Evolutionary conservation across 2,888 invertebrate species (phyloP).

Genomic region (Caenorhabditis sp.): DNA sequence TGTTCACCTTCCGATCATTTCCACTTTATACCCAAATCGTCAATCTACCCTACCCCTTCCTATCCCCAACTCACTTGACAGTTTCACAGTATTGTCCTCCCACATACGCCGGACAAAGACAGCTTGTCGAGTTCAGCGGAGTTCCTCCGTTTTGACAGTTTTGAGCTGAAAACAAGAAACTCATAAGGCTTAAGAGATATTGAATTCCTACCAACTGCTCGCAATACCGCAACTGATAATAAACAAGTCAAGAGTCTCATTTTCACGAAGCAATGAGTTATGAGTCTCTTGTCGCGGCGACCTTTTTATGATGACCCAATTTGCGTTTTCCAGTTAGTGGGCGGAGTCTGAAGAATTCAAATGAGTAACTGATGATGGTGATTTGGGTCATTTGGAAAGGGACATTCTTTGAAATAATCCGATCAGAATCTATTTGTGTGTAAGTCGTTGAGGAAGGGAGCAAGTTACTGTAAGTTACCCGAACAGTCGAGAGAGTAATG

Average conservation of each 20-base stretch:
- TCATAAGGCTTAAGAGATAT: too few species aligned
- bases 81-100: constrained; percentile 52
- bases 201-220: background rate
- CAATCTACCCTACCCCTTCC: background rate
- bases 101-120: constrained; percentile 50
- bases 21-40: too few species aligned
- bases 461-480: too few species aligned
- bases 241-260: background rate
- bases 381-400: background rate
- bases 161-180: constrained; percentile 22
- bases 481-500: too few species aligned
- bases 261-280: too few species aligned
- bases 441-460: too few species aligned
- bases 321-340: background rate
- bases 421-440: background rate
- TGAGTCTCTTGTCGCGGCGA: background rate
- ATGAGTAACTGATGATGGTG: background rate
- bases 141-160: constrained; percentile 53
- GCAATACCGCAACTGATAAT: background rate
- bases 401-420: background rate
- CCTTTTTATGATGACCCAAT: background rate
- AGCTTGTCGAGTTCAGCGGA: constrained; percentile 33
- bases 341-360: constrained; percentile 5
- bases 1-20: too few species aligned
- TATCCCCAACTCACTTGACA: constrained; percentile 38